Base-by-base conservation (phyloP, 2,888 invertebrate genomes). In the Laothoe populi region DNA sequence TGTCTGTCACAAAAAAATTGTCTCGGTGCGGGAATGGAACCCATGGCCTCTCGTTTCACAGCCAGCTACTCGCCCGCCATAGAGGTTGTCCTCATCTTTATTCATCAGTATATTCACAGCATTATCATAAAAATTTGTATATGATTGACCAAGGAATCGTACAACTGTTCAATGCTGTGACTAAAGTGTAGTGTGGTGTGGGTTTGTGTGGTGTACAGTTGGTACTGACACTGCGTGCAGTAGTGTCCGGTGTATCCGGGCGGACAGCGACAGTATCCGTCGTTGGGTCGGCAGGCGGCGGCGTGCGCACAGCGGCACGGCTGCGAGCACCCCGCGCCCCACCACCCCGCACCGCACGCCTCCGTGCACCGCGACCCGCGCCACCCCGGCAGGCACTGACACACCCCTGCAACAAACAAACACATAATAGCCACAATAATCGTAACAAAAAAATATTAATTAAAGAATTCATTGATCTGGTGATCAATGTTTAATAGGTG, bases 371-470 rank as follows among this genome's bases (percentile, higher is more conserved):
- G 92, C 65, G 91, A 79, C 0, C 98, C 98, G 13, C 94, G 95
- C 98, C 98, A 98, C 0, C 98, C 98, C 0, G 98, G 96, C 74
- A 96, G 93, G 82, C 98, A 98, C 67, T 95, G 95, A 69, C 97
- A 97, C 60, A 88, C 87, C 4, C 97, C 96, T 95, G 81, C n/a
- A n/a, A n/a, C n/a, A n/a, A n/a, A n/a, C 26, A 26, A 26, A 26
- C 26, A 26, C n/a, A n/a, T n/a, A n/a, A 19, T 11, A 26, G 1
- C 38, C 16, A 35, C 11, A 59, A 1, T 21, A 11, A 5, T 23
- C 26, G 46, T 21, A 19, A 46, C 19, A 13, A 23, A n/a, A n/a
- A n/a, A n/a, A n/a, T n/a, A n/a, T n/a, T n/a, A n/a, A n/a, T n/a
- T n/a, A n/a, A n/a, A n/a, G n/a, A n/a, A n/a, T n/a, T n/a, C n/a